Percentiles rank a stretch among this genome's conserved stretches.
Conservation (phyloP, 2,797 vertebrate genomes). For the Tauraco hartlaubi region DNA sequence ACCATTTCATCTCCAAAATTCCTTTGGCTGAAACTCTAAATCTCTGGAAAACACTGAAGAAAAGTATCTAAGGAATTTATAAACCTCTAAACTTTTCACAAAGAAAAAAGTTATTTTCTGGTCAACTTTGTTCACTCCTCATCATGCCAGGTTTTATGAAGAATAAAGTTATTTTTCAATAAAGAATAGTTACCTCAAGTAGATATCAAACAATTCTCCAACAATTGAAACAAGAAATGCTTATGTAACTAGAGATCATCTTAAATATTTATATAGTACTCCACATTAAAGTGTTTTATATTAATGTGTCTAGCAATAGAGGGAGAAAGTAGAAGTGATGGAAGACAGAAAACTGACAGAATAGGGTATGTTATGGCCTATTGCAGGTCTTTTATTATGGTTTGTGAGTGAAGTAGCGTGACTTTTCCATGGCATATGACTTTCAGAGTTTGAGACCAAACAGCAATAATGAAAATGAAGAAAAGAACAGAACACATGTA, state of each 20-base stretch:
- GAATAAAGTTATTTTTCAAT: neutral
- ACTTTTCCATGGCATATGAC: neutral
- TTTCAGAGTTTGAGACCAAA: neutral
- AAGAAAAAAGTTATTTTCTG: neutral
- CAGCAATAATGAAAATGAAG: neutral
- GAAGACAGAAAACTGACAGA: neutral
- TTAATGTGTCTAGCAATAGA: neutral
- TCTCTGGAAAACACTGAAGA: neutral
- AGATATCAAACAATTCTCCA: neutral
- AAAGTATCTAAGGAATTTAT: neutral
- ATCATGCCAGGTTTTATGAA: neutral
- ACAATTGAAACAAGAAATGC: neutral
- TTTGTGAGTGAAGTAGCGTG: neutral
- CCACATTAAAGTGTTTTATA: neutral
- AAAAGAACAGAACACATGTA: neutral
- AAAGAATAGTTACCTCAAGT: neutral
- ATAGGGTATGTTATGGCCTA: neutral
- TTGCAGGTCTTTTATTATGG: neutral
- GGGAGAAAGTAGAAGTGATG: neutral
- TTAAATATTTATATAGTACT: neutral
- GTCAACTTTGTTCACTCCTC: neutral
- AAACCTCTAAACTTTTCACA: neutral
- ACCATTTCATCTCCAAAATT: neutral
- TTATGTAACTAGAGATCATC: neutral
- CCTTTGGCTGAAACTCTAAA: neutral